Base-by-base conservation (phyloP, 2,888 invertebrate species). In the Latrodectus elegans region DNA sequence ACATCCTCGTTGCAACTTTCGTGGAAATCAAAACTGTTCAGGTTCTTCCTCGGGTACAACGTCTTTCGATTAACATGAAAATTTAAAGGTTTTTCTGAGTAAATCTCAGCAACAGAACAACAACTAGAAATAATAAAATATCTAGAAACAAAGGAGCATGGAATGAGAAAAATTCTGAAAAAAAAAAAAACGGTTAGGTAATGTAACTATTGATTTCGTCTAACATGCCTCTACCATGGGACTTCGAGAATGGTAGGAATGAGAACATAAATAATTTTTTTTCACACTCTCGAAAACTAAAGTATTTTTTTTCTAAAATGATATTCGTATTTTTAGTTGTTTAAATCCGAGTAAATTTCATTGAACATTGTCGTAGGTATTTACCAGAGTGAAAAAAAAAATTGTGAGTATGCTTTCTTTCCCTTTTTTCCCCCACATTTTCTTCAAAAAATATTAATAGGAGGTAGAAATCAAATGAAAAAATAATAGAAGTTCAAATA, bases 181-280 rank as follows among this genome's bases (percentile, higher is more conserved):
- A 78, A 64, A 71, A 83, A 71, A 26, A 64, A 85, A 60, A 17
- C 74, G n/a, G 49, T 68, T 17, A 73, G 55, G 70, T 74, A 84
- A 85, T 85, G 85, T 79, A 85, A 78, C 79, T 79, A 85, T 85
- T 80, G 85, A 85, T 85, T 85, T 80, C 73, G 79, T 75, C 79
- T 79, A 80, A 78, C 79, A 84, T 84, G 67, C 74, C 51, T 73
- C 67, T 55, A 74, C 79, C 79, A 17, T 78, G 85, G 78, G 84
- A 78, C 65, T 78, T 53, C 52, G 53, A 71, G 78, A 73, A 77
- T 72, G 78, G 72, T 79, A 84, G 79, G 78, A 73, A 79, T 73
- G 60, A 77, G 67, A 67, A 64, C 72, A 73, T 73, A 78, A 73
- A 77, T 72, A 78, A 75, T 67, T 70, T 84, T 84, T 77, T 82